Evolutionary conservation across 2,888 invertebrate genomes (phyloP).

Genomic region (Lepidonotus clava): DNA sequence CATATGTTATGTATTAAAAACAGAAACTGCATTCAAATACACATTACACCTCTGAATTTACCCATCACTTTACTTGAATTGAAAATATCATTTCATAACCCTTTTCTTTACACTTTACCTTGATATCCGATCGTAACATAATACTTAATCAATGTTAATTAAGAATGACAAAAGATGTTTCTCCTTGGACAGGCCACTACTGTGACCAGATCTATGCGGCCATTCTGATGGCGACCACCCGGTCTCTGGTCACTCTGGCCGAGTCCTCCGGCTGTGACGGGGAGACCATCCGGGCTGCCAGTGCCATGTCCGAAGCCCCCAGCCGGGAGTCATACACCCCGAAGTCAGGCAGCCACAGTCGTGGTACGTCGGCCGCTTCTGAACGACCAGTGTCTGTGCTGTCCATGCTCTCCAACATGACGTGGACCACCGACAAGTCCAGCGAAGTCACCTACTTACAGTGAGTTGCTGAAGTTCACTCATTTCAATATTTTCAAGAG

Average conservation of each 20-base stretch:
- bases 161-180: neutral
- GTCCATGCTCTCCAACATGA: slow-evolving; percentile 75
- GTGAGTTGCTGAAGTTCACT: slow-evolving; percentile 67
- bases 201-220: slow-evolving; percentile 76
- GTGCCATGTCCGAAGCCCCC: slow-evolving; percentile 60
- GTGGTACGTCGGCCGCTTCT: slow-evolving; percentile 60
- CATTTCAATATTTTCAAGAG: neutral
- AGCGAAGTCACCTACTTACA: slow-evolving; percentile 73
- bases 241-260: slow-evolving; percentile 76
- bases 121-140: too few species aligned
- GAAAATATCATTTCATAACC: too few species aligned
- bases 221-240: slow-evolving; percentile 72
- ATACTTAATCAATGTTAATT: too few species aligned
- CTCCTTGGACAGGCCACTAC: slow-evolving; percentile 70
- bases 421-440: slow-evolving; percentile 74
- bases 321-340: slow-evolving; percentile 27
- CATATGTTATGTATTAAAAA: too few species aligned
- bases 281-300: slow-evolving; percentile 72
- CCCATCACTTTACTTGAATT: too few species aligned
- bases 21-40: too few species aligned
- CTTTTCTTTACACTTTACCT: too few species aligned
- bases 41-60: too few species aligned
- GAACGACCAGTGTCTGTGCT: slow-evolving; percentile 72
- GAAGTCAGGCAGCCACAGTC: slow-evolving; percentile 45
- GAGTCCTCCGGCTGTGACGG: slow-evolving; percentile 78